Evolutionary conservation across 2,797 vertebrate genomes (phyloP).

Genomic region (Hafferia zeledoni): DNA sequence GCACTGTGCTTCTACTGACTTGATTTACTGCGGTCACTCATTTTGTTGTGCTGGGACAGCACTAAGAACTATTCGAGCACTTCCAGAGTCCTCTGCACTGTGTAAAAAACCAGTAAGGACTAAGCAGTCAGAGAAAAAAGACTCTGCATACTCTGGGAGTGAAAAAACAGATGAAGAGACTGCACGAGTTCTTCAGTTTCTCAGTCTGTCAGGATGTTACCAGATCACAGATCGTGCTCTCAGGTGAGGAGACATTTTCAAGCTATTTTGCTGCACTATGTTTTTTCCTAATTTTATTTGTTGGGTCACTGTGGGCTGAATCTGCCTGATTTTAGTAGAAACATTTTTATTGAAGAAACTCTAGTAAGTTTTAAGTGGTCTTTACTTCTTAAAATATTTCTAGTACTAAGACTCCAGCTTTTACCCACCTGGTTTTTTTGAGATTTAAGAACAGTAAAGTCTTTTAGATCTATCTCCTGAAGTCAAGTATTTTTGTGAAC

Average conservation of each 20-base stretch:
- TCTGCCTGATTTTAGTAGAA: background rate
- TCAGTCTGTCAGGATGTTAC: conserved; percentile 97
- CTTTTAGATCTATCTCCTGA: background rate
- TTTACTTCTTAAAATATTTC: background rate
- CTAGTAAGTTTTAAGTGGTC: background rate
- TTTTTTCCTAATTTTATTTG: background rate
- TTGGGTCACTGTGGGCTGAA: background rate
- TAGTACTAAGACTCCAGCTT: background rate
- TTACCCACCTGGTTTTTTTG: background rate
- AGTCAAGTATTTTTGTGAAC: background rate
- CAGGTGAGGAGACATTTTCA: conserved; percentile 81
- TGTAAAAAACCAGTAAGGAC: conserved; percentile 83
- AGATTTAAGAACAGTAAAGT: background rate
- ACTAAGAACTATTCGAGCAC: conserved; percentile 87
- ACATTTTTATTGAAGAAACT: background rate
- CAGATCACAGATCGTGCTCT: conserved; percentile 94
- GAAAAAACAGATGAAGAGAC: conserved; percentile 80
- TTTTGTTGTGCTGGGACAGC: conserved; percentile 86
- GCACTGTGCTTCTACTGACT: conserved; percentile 80
- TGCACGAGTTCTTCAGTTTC: conserved; percentile 88
- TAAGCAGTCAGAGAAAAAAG: conserved; percentile 80
- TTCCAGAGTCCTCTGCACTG: conserved; percentile 77
- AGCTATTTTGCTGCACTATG: background rate
- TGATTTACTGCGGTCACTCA: conserved; percentile 88
- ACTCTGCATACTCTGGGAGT: conserved; percentile 76